phyloP scores from a whole-genome alignment of 2,888 invertebrate genomes.

The Azorinus chamasolen region DNA sequence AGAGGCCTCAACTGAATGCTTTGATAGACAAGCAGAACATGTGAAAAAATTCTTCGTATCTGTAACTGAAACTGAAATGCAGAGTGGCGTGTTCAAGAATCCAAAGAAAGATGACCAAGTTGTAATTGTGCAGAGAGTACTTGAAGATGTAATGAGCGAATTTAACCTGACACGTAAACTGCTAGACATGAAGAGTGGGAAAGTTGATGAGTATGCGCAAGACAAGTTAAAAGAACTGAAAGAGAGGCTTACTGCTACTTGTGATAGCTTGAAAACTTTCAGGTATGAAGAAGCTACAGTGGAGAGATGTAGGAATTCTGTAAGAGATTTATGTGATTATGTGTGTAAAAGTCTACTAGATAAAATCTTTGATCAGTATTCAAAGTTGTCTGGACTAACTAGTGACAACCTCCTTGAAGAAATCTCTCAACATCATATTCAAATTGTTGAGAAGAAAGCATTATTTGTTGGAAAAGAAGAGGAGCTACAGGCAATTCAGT shows the following conservation, averaged over 20 bases:
- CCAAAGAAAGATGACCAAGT: not conserved
- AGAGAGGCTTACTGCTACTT: not conserved
- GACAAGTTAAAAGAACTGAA: not conserved
- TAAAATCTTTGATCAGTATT: slow-evolving; percentile 16
- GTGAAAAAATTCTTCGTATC: slow-evolving; percentile 42
- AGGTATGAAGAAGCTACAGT: slow-evolving; percentile 3
- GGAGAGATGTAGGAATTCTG: not conserved
- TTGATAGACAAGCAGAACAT: slow-evolving; percentile 23
- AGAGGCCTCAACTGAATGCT: slow-evolving; percentile 35
- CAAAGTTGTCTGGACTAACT: not conserved
- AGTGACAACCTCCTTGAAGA: slow-evolving; percentile 21
- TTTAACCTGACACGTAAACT: not conserved
- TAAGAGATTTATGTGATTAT: slow-evolving; percentile 18
- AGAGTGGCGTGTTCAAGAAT: slow-evolving; percentile 25
- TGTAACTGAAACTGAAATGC: slow-evolving; percentile 42
- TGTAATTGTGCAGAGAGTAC: not conserved
- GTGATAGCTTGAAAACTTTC: not conserved
- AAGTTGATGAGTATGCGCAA: slow-evolving; percentile 9
- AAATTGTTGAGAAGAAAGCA: slow-evolving; percentile 22
- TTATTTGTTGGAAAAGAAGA: slow-evolving; percentile 37
- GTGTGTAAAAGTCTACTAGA: slow-evolving; percentile 32
- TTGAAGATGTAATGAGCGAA: not conserved
- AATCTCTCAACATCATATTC: slow-evolving; percentile 20
- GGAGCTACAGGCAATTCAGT: slow-evolving; percentile 16
- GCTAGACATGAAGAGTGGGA: slow-evolving; percentile 12